These are phyloP conservation scores for Hippocampus mohnikei DNA, from an alignment of 2,113 vertebrate genomes.

Conservation along the genomic window DNA sequence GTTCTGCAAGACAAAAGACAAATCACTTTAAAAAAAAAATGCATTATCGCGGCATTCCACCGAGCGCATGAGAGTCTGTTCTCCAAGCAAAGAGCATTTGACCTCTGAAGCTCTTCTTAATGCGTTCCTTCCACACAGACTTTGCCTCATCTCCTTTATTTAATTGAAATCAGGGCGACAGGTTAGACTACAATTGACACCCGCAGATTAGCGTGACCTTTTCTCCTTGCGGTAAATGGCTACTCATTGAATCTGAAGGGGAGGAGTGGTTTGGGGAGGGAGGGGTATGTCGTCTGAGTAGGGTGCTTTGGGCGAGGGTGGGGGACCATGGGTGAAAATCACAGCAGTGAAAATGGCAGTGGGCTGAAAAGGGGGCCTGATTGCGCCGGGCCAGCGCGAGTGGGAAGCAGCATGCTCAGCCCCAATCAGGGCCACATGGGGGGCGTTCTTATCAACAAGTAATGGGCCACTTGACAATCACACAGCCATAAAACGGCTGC, in stretches of 20 bases:
- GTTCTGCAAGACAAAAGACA: too few relatives aligned
- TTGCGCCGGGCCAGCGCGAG: constrained; percentile 81
- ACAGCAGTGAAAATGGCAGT: constrained; percentile 78
- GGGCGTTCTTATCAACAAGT: constrained; percentile 91
- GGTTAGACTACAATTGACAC: constrained; percentile 70
- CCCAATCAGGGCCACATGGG: constrained; percentile 82
- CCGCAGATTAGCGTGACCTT: constrained; percentile 67
- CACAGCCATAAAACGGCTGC: constrained; percentile 92
- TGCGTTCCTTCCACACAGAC: constrained; percentile 57
- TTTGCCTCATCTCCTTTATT: constrained; percentile 59
- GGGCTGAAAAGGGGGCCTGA: constrained; percentile 81
- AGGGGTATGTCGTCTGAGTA: constrained; percentile 14
- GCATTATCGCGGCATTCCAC: too few relatives aligned
- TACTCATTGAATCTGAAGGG: constrained; percentile 54
- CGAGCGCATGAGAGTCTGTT: constrained; percentile 2
- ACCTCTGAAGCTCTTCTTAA: constrained; percentile 45
- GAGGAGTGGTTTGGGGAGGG: constrained; percentile 10
- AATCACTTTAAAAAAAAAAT: neutral
- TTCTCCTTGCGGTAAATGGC: constrained; percentile 69
- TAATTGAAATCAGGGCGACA: constrained; percentile 71
- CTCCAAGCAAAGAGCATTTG: constrained; percentile 13
- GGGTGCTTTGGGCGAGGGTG: constrained; percentile 30
- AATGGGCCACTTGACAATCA: constrained; percentile 99
- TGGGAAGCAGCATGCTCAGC: constrained; percentile 77
- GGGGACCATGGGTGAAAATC: constrained; percentile 72